Base-by-base conservation (phyloP, 2,113 vertebrate species). In the Crotalus horridus region DNA sequence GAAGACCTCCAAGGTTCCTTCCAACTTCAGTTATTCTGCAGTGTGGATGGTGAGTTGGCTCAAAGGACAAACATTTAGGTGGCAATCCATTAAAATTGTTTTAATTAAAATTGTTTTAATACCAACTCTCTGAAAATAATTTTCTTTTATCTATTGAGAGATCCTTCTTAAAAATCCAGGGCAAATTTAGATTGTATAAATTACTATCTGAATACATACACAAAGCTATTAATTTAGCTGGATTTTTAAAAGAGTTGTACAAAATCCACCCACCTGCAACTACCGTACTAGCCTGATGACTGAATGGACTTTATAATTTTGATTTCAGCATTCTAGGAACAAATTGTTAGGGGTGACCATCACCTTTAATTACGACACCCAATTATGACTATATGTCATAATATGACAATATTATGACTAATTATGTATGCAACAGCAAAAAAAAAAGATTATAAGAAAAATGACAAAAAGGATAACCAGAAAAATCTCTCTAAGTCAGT, bases 1-100 rank as follows among this genome's bases (percentile, higher is more conserved):
- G 58, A 61, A 61, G 58, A 26, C 23, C 58, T 59, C 23, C 1
- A 64, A 29, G 3, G 26, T 64, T 4, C 61, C 61, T 64, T 64
- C 26, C 61, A 29, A 64, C 3, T 64, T 64, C 10, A 4, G 3
- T 64, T 64, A 64, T 64, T 64, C 26, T 64, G 61, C 10, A 4
- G 48, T 64, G 26, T 29, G 5, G 64, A 33, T 33, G n/a, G n/a
- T 0, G 6, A 13, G 13, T n/a, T 74, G n/a, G n/a, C 64, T 33
- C 29, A 74, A 17, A 15, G n/a, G 64, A 74, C 64, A 33, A 54
- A 51, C 0, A 0, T 93, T 33, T 10, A 4, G 39, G 3, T 29
- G 15, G 9, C 61, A 0, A 0, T 1, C 20, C 0, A 39, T 89
- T 29, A 64, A 59, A 64, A 64, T 29, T 4, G 10, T 61, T 61